phyloP scores from a whole-genome alignment of 1,140 invertebrate genomes.

The Atopsyche davidsoni region DNA sequence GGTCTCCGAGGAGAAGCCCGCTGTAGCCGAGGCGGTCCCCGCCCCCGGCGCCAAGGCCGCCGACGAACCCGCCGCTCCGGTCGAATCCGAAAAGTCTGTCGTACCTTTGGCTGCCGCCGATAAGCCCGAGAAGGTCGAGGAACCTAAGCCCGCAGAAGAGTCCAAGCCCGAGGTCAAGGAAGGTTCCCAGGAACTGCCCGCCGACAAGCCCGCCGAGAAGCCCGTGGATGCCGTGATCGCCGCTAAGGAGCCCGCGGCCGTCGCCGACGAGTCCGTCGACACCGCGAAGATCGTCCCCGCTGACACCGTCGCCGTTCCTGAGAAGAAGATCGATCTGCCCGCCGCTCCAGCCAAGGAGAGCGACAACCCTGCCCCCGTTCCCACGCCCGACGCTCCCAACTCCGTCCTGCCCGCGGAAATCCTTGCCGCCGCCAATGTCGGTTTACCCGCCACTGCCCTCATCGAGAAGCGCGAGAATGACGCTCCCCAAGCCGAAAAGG shows the following conservation, averaged over 20 bases:
- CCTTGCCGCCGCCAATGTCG: background rate
- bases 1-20: slow-evolving; percentile 23
- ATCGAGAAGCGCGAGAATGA: background rate
- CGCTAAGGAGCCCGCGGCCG: slow-evolving; percentile 17
- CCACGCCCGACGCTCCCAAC: background rate
- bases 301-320: slow-evolving; percentile 6
- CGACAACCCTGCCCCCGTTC: slow-evolving; percentile 1
- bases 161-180: slow-evolving; percentile 13
- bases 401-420: slow-evolving; percentile 1
- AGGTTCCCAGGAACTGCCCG: slow-evolving; percentile 4
- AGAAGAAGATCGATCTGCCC: slow-evolving; percentile 18
- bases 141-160: slow-evolving; percentile 9
- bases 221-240: slow-evolving; percentile 19
- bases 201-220: slow-evolving; percentile 8
- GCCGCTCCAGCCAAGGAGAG: slow-evolving; percentile 5
- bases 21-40: background rate
- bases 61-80: background rate
- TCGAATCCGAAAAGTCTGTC: slow-evolving; percentile 1
- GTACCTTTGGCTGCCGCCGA: slow-evolving; percentile 1
- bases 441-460: background rate
- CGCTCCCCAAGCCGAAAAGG: background rate
- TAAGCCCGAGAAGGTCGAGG: slow-evolving; percentile 1
- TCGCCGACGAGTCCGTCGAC: slow-evolving; percentile 24
- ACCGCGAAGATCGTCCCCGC: background rate
- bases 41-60: slow-evolving; percentile 1